These are phyloP conservation scores for Willisornis vidua DNA, from an alignment of 2,113 vertebrate species.

Conservation along the genomic window DNA sequence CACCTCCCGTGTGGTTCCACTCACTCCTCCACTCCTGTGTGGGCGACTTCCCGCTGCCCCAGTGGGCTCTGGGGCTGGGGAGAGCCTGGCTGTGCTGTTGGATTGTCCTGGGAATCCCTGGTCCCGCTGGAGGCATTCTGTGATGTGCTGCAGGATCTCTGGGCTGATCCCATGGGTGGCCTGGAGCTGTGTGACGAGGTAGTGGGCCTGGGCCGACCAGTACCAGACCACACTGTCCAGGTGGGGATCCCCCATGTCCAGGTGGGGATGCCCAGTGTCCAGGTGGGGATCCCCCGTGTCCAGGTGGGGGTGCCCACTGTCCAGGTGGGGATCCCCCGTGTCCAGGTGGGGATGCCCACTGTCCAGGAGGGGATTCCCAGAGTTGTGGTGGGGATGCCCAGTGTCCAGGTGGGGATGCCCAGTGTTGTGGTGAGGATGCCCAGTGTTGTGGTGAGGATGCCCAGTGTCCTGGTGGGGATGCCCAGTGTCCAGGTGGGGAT, in stretches of 20 bases:
- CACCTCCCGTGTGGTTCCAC: not conserved
- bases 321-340: too few relatives aligned
- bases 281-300: too few relatives aligned
- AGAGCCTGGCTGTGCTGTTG: not conserved
- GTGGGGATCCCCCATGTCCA: constrained; percentile 18
- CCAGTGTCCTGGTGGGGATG: too few relatives aligned
- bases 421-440: too few relatives aligned
- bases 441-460: too few relatives aligned
- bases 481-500: too few relatives aligned
- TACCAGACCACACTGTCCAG: constrained; percentile 64
- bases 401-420: too few relatives aligned
- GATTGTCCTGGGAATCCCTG: not conserved
- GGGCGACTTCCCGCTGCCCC: not conserved
- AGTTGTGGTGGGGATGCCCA: too few relatives aligned
- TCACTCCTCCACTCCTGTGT: rapidly evolving
- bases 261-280: not conserved
- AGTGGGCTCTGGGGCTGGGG: not conserved
- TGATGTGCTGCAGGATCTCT: constrained; percentile 64
- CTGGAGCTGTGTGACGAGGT: constrained; percentile 76
- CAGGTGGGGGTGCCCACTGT: too few relatives aligned
- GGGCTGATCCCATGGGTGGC: constrained; percentile 63
- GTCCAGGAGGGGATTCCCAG: too few relatives aligned
- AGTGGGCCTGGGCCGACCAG: constrained; percentile 87
- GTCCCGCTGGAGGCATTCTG: constrained; percentile 58
- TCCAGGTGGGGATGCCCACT: too few relatives aligned